Percentiles rank a stretch among this genome's conserved stretches.
Evolutionary conservation across 1,140 invertebrate species (phyloP).

Genomic region (Diorhabda carinulata): DNA sequence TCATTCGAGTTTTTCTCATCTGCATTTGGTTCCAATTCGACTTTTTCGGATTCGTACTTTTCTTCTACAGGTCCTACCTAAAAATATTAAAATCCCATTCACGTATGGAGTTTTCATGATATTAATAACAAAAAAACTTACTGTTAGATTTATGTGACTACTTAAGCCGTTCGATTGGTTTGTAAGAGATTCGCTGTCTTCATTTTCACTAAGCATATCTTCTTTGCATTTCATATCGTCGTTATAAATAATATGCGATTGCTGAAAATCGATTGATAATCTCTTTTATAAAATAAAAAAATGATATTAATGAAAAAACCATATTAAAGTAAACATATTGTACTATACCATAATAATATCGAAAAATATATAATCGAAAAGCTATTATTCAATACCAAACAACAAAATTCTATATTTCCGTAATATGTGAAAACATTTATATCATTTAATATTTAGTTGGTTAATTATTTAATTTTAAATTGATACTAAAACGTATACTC

Average conservation of each 20-base stretch:
- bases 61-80: slow-evolving; percentile 34
- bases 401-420: too few relatives aligned
- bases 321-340: too few relatives aligned
- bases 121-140: slow-evolving; percentile 23
- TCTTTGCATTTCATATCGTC: slow-evolving; percentile 40
- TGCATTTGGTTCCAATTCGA: slow-evolving; percentile 19
- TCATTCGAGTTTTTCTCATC: slow-evolving; percentile 26
- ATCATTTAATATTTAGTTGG: too few relatives aligned
- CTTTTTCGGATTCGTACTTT: slow-evolving; percentile 27
- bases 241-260: slow-evolving; percentile 14
- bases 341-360: too few relatives aligned
- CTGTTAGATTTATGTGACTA: slow-evolving; percentile 41
- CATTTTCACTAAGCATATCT: slow-evolving; percentile 36
- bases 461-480: too few relatives aligned
- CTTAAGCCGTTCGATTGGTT: slow-evolving; percentile 29
- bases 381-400: too few relatives aligned
- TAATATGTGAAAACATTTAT: too few relatives aligned
- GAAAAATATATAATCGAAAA: too few relatives aligned
- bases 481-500: neutral
- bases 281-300: neutral
- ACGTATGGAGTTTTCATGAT: slow-evolving; percentile 10
- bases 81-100: slow-evolving; percentile 10
- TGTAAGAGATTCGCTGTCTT: slow-evolving; percentile 26
- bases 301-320: too few relatives aligned
- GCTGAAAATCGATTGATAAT: neutral